Conservation (phyloP, 2,888 invertebrate genomes). For the Heliothis peltigera region DNA sequence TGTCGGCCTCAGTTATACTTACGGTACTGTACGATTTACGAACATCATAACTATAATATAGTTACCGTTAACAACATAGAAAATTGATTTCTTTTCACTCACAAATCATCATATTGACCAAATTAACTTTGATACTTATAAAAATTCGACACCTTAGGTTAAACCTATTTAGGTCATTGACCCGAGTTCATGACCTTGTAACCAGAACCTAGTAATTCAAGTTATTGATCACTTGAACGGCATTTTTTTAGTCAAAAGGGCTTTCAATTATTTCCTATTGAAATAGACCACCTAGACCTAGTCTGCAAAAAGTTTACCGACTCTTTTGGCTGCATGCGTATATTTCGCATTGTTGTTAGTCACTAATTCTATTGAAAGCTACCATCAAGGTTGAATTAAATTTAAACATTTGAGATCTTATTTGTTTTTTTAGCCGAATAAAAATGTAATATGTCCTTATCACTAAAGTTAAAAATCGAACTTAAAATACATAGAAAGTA, state of each 20-base stretch:
- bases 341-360: background rate
- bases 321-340: background rate
- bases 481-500: conserved; percentile 8
- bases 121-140: conserved; percentile 4
- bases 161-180: conserved; percentile 12
- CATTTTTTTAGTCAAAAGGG: background rate
- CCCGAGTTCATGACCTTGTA: background rate
- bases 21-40: conserved; percentile 2
- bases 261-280: background rate
- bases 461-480: background rate
- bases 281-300: background rate
- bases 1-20: background rate
- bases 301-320: background rate
- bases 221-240: background rate
- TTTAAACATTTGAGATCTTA: no score
- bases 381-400: no score
- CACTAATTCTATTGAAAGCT: no score
- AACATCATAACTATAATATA: conserved; percentile 3
- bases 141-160: background rate
- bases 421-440: no score
- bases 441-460: no score
- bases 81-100: background rate
- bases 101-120: background rate
- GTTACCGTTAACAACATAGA: background rate
- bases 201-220: background rate